Base-by-base conservation (phyloP, 23 tunicate species). In the Halocynthia roretzi region DNA sequence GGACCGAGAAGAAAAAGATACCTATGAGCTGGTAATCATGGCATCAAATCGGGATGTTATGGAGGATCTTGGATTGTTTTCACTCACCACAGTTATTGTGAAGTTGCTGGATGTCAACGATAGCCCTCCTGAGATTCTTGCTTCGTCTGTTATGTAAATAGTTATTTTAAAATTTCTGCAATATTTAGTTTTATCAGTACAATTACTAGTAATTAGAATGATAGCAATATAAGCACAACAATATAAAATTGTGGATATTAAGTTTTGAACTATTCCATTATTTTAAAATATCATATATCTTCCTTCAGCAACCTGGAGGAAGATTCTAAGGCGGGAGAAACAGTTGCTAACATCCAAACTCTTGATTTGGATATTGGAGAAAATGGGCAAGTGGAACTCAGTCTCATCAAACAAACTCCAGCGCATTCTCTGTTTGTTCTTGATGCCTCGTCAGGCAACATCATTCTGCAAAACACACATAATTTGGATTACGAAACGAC, bases 81-180 rank as follows among this genome's bases (percentile, higher is more conserved):
- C 88, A 10, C 68, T 21, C 65, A 14, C 57, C n/a, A 72, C 82
- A 62, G 49, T 89, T 15, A 70, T 68, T 8, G 58, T 89, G 9
- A 52, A 61, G 52, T 72, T 89, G 8, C 54, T 23, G 51, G 71
- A 89, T 69, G 82, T 81, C 11, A 80, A 89, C 56, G 96, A 89
- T 61, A 80, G 80, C 67, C 62, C 78, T 5, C 88, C 96, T 50
- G 51, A 51, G 40, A 48, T 31, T 31, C 44, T 31, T 31, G 44
- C 44, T 31, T 4, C 44, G 44, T 31, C 44, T 31, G 44, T 31
- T 31, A 31, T 31, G 44, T 31, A 31, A 31, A 31, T 31, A 0
- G 1, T 31, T 31, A 31, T 31, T n/a, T 31, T 31, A 31, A 31
- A 0, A 31, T 31, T 31, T 31, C 44, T 31, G 44, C 44, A 31